phyloP scores from a whole-genome alignment of 1,140 invertebrate species.

The Brachionus sp. region DNA sequence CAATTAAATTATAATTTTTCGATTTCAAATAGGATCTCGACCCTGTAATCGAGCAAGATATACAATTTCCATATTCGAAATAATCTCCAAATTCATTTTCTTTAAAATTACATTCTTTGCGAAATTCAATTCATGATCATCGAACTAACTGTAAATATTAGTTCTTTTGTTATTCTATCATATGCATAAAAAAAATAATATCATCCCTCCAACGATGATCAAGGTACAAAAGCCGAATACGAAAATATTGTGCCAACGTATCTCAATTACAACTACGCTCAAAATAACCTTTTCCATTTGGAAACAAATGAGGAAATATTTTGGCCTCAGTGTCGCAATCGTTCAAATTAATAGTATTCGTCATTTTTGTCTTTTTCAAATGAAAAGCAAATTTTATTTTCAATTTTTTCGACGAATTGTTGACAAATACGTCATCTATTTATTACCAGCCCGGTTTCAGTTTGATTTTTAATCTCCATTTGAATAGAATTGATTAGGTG shows the following conservation, averaged over 20 bases:
- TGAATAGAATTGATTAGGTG: too few species aligned
- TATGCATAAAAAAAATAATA: background rate
- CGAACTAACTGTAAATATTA: background rate
- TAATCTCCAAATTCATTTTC: background rate
- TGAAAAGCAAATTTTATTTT: background rate
- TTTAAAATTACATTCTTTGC: background rate
- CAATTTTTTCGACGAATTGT: background rate
- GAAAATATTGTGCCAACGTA: constrained; percentile 6
- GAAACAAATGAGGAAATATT: constrained; percentile 1
- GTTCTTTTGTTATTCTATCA: background rate
- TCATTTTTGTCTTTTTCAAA: background rate
- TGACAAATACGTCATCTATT: background rate
- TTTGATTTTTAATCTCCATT: background rate
- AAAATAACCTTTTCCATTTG: background rate
- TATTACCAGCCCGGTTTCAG: background rate
- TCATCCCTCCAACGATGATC: background rate
- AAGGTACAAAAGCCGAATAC: background rate
- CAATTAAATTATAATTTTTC: background rate
- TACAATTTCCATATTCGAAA: background rate
- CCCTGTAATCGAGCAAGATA: background rate
- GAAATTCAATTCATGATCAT: background rate
- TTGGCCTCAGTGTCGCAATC: background rate
- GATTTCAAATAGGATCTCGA: background rate
- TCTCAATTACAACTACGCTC: background rate
- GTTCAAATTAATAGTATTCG: background rate